These are phyloP conservation scores for Oreochromis aureus DNA, from an alignment of 2,113 vertebrate species.

Conservation along the genomic window DNA sequence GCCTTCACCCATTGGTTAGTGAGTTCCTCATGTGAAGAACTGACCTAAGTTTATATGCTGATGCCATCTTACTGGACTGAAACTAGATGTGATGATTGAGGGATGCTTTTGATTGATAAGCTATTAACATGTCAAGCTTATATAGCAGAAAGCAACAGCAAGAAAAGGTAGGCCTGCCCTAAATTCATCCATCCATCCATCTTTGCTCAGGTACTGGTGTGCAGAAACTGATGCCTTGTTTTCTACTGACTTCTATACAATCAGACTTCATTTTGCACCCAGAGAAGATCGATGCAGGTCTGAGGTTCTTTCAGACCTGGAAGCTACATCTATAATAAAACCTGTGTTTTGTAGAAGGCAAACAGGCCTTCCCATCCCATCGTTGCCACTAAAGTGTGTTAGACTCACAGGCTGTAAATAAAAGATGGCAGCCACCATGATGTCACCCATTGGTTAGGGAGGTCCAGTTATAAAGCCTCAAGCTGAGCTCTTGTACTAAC, in stretches of 20 bases:
- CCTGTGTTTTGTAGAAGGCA: constrained; percentile 12
- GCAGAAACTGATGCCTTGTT: neutral
- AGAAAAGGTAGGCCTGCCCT: neutral
- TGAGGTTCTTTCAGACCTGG: neutral
- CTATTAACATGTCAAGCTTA: neutral
- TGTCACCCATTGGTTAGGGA: neutral
- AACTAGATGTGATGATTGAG: neutral
- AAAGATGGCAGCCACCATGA: neutral
- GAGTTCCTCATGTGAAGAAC: neutral
- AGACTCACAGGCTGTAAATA: neutral
- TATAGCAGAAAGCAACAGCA: neutral
- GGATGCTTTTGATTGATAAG: neutral
- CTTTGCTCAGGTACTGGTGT: neutral
- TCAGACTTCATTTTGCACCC: neutral
- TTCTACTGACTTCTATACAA: neutral
- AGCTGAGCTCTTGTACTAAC: neutral
- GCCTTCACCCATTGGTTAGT: neutral
- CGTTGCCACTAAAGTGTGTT: neutral
- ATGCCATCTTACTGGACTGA: neutral
- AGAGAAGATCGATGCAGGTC: neutral
- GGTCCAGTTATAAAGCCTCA: neutral
- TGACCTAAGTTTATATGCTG: neutral
- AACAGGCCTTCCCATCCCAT: neutral
- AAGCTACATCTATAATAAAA: constrained; percentile 22
- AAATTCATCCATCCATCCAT: neutral